Percentiles rank a stretch among this genome's conserved stretches.
Evolutionary conservation across 1,140 invertebrate species (phyloP).

Genomic region (Aphelenchoides avenae): DNA sequence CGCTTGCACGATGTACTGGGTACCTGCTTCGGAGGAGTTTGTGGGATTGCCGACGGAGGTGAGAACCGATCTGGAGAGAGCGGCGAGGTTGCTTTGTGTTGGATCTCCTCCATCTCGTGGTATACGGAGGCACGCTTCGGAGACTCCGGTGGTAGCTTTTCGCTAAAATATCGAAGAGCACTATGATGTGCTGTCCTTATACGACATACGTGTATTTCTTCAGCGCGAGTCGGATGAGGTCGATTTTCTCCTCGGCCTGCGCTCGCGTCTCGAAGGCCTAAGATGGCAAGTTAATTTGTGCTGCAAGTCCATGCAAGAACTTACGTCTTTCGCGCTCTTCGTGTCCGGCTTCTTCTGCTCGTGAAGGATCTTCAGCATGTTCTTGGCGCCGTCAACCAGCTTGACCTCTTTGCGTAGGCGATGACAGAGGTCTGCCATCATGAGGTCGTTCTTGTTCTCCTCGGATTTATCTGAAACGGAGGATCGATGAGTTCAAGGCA

Average conservation of each 20-base stretch:
- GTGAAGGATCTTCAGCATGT: conserved; percentile 74
- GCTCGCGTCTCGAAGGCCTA: conserved; percentile 39
- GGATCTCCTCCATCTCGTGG: conserved; percentile 26
- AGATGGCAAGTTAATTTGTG: background rate
- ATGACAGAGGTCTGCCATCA: conserved; percentile 91
- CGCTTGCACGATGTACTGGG: background rate
- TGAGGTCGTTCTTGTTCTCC: conserved; percentile 69
- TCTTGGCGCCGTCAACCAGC: conserved; percentile 94
- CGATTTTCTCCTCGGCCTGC: conserved; percentile 54
- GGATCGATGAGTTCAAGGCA: background rate
- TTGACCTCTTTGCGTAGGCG: conserved; percentile 89
- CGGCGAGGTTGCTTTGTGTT: background rate
- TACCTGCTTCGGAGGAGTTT: background rate
- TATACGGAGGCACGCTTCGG: conserved; percentile 30
- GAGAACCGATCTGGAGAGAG: conserved; percentile 4
- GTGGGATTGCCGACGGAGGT: background rate
- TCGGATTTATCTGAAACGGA: conserved; percentile 28
- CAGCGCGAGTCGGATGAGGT: conserved; percentile 53
- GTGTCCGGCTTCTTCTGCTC: conserved; percentile 77
- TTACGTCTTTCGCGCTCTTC: conserved; percentile 20
- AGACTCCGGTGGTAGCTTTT: conserved; percentile 35
- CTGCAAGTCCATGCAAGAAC: conserved; percentile 5
- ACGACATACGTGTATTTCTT: conserved; percentile 49
- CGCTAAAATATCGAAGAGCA: conserved; percentile 18
- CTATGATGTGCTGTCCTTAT: conserved; percentile 6